These are phyloP conservation scores for Eriocheir sinensis DNA, from an alignment of 1,140 invertebrate species.

Conservation along the genomic window DNA sequence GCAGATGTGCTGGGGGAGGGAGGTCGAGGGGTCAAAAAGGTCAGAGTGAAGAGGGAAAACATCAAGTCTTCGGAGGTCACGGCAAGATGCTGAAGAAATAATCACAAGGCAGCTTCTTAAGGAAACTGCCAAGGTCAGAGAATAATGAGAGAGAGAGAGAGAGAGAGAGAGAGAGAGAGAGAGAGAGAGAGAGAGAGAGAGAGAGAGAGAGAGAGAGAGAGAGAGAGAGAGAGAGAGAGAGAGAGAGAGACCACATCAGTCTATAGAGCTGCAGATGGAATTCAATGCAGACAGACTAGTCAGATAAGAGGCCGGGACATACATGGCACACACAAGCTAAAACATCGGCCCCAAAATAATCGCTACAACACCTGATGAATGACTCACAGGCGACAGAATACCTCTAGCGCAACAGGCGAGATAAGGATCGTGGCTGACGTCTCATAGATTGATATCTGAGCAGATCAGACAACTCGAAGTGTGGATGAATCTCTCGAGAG, in stretches of 20 bases:
- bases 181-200: conserved; percentile 4
- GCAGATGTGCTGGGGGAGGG: background rate
- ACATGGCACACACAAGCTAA: background rate
- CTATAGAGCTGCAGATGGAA: background rate
- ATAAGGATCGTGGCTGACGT: background rate
- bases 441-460: background rate
- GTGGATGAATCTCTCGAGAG: background rate
- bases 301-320: conserved; percentile 4
- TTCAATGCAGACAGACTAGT: background rate
- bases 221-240: background rate
- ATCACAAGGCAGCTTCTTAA: background rate
- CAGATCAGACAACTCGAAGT: background rate
- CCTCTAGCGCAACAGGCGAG: background rate
- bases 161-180: conserved; percentile 4
- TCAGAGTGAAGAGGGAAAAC: background rate
- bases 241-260: background rate
- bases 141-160: conserved; percentile 5
- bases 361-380: background rate
- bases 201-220: conserved; percentile 6
- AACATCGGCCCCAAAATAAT: background rate
- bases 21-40: background rate
- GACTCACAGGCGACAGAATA: background rate
- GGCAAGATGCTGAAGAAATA: background rate
- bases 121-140: background rate
- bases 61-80: background rate